Base-by-base conservation (phyloP, 2,113 vertebrate species). In the Spilogale gracilis region DNA sequence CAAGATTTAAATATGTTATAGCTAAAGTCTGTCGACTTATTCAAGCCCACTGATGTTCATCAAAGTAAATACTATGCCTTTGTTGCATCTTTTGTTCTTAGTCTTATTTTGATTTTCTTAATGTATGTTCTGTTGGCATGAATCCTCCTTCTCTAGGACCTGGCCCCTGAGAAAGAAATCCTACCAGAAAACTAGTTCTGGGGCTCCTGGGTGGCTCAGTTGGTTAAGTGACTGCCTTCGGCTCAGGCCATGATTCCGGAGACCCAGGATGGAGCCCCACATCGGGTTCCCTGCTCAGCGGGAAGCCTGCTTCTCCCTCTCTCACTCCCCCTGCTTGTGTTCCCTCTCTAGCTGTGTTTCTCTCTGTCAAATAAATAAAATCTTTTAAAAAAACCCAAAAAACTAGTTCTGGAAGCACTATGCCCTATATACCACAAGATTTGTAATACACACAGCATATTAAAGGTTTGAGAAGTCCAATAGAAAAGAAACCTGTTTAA, bases 401-500 rank as follows among this genome's bases (percentile, higher is more conserved):
- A 38, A 38, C 38, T 38, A 38, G 38, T 38, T 38, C 38, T 38
- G 38, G 38, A 96, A 86, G 38, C 21, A 65, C 16, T 83, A 10
- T 0, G 3, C 38, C 54, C 27, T 95, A 4, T 8, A 25, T 20
- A 32, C 32, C 83, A 89, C 10, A 20, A 86, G 12, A 87, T 67
- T 80, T 8, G 9, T 54, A 94, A 78, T 32, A n/a, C 20, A 87
- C 5, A 69, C 67, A 38, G 56, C 18, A 13, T 50, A 85, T 90
- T 79, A 86, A 78, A 56, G 25, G 81, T 85, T 80, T 89, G 65
- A 76, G 85, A 95, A 73, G 12, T 50, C 20, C 4, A 73, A 2
- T 16, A 54, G 45, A 18, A 74, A 85, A 97, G 50, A 96, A 96
- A 50, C 58, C 45, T 96, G 25, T 76, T 95, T 83, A 74, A 71